Conservation (phyloP, 2,797 vertebrate genomes). For the Danio choprae region DNA sequence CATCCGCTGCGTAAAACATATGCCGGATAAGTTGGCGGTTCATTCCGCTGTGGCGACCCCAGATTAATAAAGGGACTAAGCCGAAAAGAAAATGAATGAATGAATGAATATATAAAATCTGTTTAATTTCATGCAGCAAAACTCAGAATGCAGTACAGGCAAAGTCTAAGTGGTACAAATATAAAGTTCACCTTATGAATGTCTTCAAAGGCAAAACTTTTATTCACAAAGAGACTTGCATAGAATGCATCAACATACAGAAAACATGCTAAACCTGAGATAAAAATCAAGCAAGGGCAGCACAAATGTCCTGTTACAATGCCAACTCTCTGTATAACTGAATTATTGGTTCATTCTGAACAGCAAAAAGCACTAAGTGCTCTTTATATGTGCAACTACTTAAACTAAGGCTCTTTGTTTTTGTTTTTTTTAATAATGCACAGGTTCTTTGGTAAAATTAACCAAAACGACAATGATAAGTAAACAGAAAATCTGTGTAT, state of each 20-base stretch:
- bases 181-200: background rate
- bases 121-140: background rate
- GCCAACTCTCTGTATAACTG: background rate
- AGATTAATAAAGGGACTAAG: too few relatives aligned
- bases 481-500: background rate
- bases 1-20: too few relatives aligned
- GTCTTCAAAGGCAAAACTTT: background rate
- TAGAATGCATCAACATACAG: background rate
- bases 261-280: conserved; percentile 29
- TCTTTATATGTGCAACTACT: background rate
- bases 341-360: background rate
- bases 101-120: too few relatives aligned
- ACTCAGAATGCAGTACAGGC: background rate
- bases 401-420: background rate
- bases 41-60: too few relatives aligned
- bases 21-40: too few relatives aligned
- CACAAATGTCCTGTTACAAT: background rate
- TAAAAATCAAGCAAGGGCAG: background rate
- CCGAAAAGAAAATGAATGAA: too few relatives aligned
- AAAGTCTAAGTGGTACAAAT: background rate
- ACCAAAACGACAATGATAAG: background rate
- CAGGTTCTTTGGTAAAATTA: background rate
- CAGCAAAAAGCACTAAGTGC: background rate
- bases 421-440: too few relatives aligned
- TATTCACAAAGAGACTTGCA: background rate